These are phyloP conservation scores for Alfaro cultratus DNA, from an alignment of 2,797 vertebrate species.

Conservation along the genomic window DNA sequence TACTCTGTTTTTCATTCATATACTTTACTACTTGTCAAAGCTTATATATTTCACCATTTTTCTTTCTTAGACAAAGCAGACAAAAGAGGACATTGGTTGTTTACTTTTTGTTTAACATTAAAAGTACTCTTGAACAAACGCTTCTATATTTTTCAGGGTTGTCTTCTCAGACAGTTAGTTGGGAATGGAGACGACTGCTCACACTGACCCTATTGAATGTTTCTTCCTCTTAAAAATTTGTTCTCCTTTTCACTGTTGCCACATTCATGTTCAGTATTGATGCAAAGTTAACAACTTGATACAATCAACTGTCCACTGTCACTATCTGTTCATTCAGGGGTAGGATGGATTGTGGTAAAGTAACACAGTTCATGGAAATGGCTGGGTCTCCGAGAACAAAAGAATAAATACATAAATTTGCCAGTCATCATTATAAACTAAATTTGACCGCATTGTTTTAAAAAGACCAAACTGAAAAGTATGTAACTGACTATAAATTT, in stretches of 20 bases:
- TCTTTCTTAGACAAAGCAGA: not conserved
- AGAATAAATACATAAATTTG: not conserved
- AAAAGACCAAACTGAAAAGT: not conserved
- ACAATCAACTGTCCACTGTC: not conserved
- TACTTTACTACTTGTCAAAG: not conserved
- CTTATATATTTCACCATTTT: not conserved
- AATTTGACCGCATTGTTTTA: not conserved
- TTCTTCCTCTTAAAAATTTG: not conserved
- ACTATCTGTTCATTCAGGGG: not conserved
- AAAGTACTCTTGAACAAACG: not conserved
- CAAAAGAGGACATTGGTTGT: not conserved
- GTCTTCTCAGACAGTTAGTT: not conserved
- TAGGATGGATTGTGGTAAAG: not conserved
- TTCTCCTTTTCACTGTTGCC: not conserved
- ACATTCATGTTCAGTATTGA: not conserved
- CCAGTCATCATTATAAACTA: not conserved
- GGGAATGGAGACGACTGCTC: not conserved
- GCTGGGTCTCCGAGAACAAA: not conserved
- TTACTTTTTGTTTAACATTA: not conserved
- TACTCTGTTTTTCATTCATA: not conserved
- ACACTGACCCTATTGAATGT: not conserved
- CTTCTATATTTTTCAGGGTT: not conserved
- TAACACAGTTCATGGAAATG: not conserved
- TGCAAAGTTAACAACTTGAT: not conserved
- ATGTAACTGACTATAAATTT: not conserved